Percentiles rank a stretch among this genome's conserved stretches.
Conservation (phyloP, 2,888 invertebrate genomes). For the Leptura quadrifasciata region DNA sequence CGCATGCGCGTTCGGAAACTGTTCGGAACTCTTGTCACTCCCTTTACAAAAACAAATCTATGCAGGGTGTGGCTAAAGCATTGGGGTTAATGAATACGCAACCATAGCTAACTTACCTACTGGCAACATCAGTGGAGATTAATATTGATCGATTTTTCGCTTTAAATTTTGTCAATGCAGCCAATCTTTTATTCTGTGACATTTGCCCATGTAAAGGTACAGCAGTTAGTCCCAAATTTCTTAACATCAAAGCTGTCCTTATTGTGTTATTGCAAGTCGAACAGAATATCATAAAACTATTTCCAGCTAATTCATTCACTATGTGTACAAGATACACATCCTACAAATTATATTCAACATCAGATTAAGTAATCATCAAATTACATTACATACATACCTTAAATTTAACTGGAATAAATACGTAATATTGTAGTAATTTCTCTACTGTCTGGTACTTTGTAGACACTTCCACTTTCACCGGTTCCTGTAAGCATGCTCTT, state of each 20-base stretch:
- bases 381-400: conserved; percentile 79
- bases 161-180: conserved; percentile 97
- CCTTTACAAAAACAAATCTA: too few relatives aligned
- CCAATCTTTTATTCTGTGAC: conserved; percentile 97
- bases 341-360: conserved; percentile 73
- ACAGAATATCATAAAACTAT: conserved; percentile 98
- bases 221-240: conserved; percentile 93
- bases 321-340: conserved; percentile 97
- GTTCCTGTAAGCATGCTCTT: conserved; percentile 94
- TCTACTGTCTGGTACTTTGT: conserved; percentile 99
- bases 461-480: conserved; percentile 96
- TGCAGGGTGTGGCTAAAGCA: too few relatives aligned
- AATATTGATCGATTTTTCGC: conserved; percentile 94
- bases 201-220: conserved; percentile 99
- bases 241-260: conserved; percentile 89
- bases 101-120: conserved; percentile 80
- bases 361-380: background rate
- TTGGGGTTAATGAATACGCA: conserved; percentile 13
- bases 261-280: conserved; percentile 95
- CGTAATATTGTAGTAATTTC: conserved; percentile 94
- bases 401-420: conserved; percentile 96
- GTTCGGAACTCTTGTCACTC: too few relatives aligned
- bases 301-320: conserved; percentile 95
- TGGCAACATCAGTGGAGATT: conserved; percentile 99
- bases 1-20: too few relatives aligned